Evolutionary conservation across 2,888 invertebrate species (phyloP).

Genomic region (Phania funesta): DNA sequence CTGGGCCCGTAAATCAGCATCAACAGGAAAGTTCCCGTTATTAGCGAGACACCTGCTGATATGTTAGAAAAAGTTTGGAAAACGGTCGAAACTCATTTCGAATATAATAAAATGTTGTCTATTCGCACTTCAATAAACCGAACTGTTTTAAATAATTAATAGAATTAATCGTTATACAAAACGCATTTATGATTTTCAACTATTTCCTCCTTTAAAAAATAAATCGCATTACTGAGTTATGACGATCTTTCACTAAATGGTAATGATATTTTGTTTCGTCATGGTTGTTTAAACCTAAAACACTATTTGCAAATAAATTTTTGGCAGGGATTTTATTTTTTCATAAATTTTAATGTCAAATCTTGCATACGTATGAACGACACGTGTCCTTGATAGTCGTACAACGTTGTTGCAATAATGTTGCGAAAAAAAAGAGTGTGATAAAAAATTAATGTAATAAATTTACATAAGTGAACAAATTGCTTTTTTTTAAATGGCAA

Average conservation of each 20-base stretch:
- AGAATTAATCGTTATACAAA: no score
- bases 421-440: background rate
- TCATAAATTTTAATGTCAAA: conserved; percentile 14
- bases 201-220: no score
- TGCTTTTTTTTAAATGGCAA: background rate
- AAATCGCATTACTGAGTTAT: no score
- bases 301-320: conserved; percentile 35
- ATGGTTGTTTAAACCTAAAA: background rate
- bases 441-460: background rate
- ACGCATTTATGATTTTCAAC: no score
- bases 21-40: no score
- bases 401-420: background rate
- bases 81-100: no score
- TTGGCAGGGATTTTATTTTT: conserved; percentile 49
- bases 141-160: no score
- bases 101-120: no score
- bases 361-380: background rate
- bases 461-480: conserved; percentile 8
- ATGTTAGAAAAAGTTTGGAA: no score
- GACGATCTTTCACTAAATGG: background rate
- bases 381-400: conserved; percentile 48
- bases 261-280: background rate
- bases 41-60: no score
- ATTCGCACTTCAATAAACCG: no score
- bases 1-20: no score